Conservation (phyloP, 2,113 vertebrate species). For the Rafetus swinhoei region DNA sequence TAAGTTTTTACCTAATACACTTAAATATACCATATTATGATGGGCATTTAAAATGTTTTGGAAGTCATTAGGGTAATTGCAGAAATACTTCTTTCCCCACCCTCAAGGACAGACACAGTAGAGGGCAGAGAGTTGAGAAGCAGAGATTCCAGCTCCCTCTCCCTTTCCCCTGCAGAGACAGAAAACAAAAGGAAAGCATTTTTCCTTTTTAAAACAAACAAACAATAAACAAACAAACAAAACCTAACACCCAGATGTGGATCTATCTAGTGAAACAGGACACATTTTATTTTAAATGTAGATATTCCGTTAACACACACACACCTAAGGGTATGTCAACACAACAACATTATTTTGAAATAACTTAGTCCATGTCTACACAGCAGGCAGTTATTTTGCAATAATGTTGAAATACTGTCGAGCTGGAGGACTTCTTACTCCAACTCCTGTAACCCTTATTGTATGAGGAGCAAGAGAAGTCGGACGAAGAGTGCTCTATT, state of each 20-base stretch:
- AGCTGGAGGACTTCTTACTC: no score
- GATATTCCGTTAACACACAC: neutral
- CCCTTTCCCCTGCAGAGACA: neutral
- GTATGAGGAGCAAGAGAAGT: no score
- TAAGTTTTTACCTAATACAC: neutral
- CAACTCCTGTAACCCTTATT: no score
- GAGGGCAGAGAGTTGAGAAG: neutral
- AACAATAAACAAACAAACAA: neutral
- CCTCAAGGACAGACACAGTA: neutral
- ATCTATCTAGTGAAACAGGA: neutral
- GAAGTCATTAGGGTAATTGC: neutral
- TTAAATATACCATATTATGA: neutral
- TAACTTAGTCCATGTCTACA: no score
- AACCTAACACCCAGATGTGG: neutral
- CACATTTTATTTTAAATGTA: neutral
- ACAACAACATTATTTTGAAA: no score
- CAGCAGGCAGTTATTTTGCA: no score
- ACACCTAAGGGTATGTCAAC: no score
- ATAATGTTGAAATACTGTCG: no score
- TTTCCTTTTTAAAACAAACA: neutral
- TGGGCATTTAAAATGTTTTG: neutral
- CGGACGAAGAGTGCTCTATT: no score
- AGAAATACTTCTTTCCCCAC: neutral
- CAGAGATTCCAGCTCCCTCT: neutral
- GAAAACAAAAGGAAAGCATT: neutral